phyloP scores from a whole-genome alignment of 2,888 invertebrate species.

The Melikaiella ostensackeni region DNA sequence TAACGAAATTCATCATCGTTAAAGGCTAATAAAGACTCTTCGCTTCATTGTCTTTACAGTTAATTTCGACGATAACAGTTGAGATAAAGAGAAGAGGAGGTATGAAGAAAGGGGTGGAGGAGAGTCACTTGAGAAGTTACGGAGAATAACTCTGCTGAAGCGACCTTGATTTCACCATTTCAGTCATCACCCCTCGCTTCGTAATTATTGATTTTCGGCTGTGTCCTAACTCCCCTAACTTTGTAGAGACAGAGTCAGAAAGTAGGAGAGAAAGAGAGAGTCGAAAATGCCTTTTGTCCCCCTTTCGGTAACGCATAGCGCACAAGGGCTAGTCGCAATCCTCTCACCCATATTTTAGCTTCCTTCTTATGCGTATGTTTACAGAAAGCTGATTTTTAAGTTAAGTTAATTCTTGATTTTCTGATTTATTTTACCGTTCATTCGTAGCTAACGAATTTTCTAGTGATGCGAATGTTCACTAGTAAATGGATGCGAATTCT shows the following conservation, averaged over 20 bases:
- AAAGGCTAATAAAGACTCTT: constrained; percentile 12
- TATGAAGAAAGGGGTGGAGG: constrained; percentile 31
- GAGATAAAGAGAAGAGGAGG: constrained; percentile 40
- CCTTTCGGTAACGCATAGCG: constrained; percentile 65
- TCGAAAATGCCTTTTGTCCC: constrained; percentile 73
- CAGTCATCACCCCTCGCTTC: constrained; percentile 76
- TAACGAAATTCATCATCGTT: constrained; percentile 40
- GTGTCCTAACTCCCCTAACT: constrained; percentile 75
- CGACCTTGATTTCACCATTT: constrained; percentile 76
- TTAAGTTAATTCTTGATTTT: too few relatives aligned
- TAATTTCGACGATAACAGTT: constrained; percentile 43
- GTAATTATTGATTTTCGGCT: constrained; percentile 77
- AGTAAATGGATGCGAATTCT: background rate
- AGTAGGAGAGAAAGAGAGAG: constrained; percentile 63
- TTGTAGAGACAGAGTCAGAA: constrained; percentile 66
- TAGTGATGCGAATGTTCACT: too few relatives aligned
- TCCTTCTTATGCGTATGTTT: constrained; percentile 59
- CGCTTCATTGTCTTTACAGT: constrained; percentile 18
- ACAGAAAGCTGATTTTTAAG: constrained; percentile 41
- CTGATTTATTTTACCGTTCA: background rate
- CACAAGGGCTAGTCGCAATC: constrained; percentile 64
- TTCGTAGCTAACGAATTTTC: too few relatives aligned
- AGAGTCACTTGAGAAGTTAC: constrained; percentile 59
- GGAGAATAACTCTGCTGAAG: constrained; percentile 67
- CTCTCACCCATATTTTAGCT: constrained; percentile 64